phyloP scores from a whole-genome alignment of 2,797 vertebrate genomes.

The Pelodytes ibericus region DNA sequence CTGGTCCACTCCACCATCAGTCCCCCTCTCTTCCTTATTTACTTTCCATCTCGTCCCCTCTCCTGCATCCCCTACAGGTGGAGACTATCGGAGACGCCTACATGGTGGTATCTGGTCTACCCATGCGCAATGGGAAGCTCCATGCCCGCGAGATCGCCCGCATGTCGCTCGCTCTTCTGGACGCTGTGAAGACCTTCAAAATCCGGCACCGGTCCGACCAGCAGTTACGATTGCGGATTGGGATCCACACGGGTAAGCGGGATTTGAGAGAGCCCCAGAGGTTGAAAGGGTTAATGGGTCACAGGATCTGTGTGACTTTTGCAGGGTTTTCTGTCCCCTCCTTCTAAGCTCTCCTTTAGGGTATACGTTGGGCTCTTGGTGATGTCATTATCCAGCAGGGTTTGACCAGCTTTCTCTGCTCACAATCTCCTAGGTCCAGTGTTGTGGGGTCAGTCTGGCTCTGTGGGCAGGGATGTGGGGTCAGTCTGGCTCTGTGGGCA shows the following conservation, averaged over 20 bases:
- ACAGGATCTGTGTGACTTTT: too few relatives aligned
- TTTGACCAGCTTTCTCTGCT: too few relatives aligned
- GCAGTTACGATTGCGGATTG: conserved; percentile 86
- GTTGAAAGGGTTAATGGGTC: too few relatives aligned
- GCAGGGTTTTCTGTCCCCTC: too few relatives aligned
- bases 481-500: too few relatives aligned
- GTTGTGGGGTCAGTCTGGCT: too few relatives aligned
- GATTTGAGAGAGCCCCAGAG: neutral
- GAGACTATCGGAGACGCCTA: conserved; percentile 93
- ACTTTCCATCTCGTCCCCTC: neutral
- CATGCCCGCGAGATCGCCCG: conserved; percentile 86
- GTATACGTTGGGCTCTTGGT: too few relatives aligned
- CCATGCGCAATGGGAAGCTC: conserved; percentile 83
- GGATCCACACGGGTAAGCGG: conserved; percentile 85
- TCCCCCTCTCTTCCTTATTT: neutral
- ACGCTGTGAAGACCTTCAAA: conserved; percentile 83
- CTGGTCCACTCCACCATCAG: neutral
- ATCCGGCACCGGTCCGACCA: conserved; percentile 84
- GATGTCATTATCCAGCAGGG: too few relatives aligned
- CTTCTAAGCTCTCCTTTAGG: too few relatives aligned
- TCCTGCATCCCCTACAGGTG: conserved; percentile 69
- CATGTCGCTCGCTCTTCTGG: conserved; percentile 87
- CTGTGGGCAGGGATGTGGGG: too few relatives aligned
- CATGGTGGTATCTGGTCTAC: conserved; percentile 92
- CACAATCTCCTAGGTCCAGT: too few relatives aligned